phyloP scores from a whole-genome alignment of 2,113 vertebrate species.

The Romanogobio albipinnatus region DNA sequence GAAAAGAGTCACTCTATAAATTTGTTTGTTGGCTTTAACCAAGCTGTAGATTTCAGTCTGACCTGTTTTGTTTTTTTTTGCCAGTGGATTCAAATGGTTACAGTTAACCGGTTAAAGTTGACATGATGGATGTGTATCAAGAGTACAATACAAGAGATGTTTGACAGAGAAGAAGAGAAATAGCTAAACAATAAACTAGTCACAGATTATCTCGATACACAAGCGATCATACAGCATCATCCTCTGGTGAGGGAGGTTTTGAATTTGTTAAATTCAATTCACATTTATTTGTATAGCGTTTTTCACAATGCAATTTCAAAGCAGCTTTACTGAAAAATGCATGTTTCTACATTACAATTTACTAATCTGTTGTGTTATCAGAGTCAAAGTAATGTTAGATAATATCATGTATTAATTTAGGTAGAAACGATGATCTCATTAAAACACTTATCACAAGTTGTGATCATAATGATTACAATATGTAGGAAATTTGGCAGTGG shows the following conservation, averaged over 20 bases:
- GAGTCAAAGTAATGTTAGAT: too few species aligned
- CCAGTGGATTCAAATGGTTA: not conserved
- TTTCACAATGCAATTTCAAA: too few species aligned
- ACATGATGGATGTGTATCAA: not conserved
- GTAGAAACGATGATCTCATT: too few species aligned
- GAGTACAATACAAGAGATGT: not conserved
- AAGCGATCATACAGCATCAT: not conserved
- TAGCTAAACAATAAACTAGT: not conserved
- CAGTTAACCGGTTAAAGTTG: not conserved
- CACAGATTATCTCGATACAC: constrained; percentile 15
- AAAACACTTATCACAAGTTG: too few species aligned
- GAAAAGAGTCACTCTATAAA: not conserved
- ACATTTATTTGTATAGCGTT: too few species aligned
- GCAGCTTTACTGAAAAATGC: too few species aligned
- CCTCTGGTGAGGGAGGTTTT: constrained; percentile 6
- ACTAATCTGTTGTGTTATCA: too few species aligned
- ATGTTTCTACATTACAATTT: too few species aligned
- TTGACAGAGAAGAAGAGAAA: not conserved
- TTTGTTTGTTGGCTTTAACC: not conserved
- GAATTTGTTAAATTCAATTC: not conserved
- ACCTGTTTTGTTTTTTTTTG: not conserved
- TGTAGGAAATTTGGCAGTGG: too few species aligned
- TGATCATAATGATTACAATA: too few species aligned
- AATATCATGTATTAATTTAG: too few species aligned
- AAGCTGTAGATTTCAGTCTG: not conserved